A percentile compares a stretch with the other conserved stretches of the same genome.
These are phyloP conservation scores for Drosophila gunungcola DNA, from an alignment of 1,140 invertebrate genomes.

Conservation along the genomic window DNA sequence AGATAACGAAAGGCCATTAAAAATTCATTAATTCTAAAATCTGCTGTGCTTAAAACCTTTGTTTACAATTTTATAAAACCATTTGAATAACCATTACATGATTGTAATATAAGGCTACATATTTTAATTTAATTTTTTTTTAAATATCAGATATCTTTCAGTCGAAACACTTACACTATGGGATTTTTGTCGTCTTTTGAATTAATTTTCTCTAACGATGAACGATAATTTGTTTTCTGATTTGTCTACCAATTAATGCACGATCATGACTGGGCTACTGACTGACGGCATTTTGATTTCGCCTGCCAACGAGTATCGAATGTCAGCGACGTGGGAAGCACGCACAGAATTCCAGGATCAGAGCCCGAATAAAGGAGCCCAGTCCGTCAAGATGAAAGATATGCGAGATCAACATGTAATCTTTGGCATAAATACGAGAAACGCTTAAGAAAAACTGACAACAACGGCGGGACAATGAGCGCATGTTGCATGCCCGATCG, in stretches of 20 bases:
- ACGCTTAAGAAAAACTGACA: constrained; percentile 72
- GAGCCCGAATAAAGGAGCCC: constrained; percentile 14
- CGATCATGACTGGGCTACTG: constrained; percentile 56
- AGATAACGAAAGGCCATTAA: no score
- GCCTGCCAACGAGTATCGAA: constrained; percentile 53
- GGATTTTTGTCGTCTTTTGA: not conserved
- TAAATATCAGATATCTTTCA: not conserved
- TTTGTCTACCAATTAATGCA: constrained; percentile 69
- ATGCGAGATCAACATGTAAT: constrained; percentile 82
- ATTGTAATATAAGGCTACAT: no score
- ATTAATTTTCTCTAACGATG: constrained; percentile 18
- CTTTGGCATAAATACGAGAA: constrained; percentile 75
- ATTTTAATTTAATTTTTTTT: no score
- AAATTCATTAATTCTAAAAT: no score
- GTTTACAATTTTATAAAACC: no score
- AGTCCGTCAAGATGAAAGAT: constrained; percentile 75
- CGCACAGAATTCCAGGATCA: constrained; percentile 55
- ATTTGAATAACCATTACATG: no score
- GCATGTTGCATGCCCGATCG: constrained; percentile 79
- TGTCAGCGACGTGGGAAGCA: constrained; percentile 78
- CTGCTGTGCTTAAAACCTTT: no score
- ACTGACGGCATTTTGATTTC: constrained; percentile 78
- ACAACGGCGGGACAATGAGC: constrained; percentile 57
- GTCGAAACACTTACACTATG: not conserved
- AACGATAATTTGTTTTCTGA: constrained; percentile 31